Conservation (phyloP, 2,888 invertebrate genomes). For the Caenorhabditis sp. region DNA sequence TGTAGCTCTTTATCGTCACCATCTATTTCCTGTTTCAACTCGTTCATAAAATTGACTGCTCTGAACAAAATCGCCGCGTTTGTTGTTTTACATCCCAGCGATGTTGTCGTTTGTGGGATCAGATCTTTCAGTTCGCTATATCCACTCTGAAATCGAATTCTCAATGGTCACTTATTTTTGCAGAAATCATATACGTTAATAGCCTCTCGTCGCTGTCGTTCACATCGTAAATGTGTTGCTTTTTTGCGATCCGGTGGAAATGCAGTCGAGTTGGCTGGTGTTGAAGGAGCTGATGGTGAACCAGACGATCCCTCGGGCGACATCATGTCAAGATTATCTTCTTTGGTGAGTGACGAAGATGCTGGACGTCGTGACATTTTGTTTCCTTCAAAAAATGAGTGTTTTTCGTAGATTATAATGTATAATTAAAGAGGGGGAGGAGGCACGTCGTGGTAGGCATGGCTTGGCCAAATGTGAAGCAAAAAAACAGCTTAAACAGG, state of each 20-base stretch:
- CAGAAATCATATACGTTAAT: slow-evolving; percentile 59
- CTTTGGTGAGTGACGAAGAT: slow-evolving; percentile 24
- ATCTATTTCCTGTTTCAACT: slow-evolving; percentile 55
- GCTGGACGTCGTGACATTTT: slow-evolving; percentile 17
- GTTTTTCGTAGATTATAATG: too few relatives aligned
- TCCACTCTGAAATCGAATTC: slow-evolving; percentile 59
- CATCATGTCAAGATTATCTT: slow-evolving; percentile 20
- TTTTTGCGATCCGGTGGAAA: slow-evolving; percentile 66
- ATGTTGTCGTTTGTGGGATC: slow-evolving; percentile 64
- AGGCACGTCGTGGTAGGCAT: too few relatives aligned
- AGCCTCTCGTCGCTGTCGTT: slow-evolving; percentile 69
- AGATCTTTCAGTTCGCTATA: slow-evolving; percentile 69
- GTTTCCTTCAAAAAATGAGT: background rate
- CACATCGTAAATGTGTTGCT: slow-evolving; percentile 69
- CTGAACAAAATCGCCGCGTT: slow-evolving; percentile 69
- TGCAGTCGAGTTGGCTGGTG: slow-evolving; percentile 16
- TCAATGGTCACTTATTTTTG: background rate
- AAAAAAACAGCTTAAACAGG: too few relatives aligned
- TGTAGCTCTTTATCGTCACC: slow-evolving; percentile 56
- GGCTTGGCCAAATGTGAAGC: too few relatives aligned
- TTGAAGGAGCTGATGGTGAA: slow-evolving; percentile 32
- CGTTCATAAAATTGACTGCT: slow-evolving; percentile 68
- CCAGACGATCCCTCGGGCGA: slow-evolving; percentile 36
- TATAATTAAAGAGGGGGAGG: too few relatives aligned
- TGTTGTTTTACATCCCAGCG: slow-evolving; percentile 70